These are phyloP conservation scores for Trogon surrucura DNA, from an alignment of 2,113 vertebrate genomes.

Conservation along the genomic window DNA sequence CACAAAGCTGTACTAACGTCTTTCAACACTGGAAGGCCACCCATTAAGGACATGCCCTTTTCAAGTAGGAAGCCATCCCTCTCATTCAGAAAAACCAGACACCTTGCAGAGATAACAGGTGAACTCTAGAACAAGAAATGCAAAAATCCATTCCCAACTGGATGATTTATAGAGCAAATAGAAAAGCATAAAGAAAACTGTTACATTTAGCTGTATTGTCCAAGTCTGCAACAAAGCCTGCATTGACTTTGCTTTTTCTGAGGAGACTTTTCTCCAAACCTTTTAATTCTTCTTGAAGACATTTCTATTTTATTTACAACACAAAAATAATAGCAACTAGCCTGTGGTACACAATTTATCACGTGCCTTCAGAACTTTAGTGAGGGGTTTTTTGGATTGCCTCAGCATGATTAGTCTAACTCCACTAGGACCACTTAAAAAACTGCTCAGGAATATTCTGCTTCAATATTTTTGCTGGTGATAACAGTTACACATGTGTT, in stretches of 20 bases:
- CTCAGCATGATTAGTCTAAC: background rate
- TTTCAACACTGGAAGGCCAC: background rate
- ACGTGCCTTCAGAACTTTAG: background rate
- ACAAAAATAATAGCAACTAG: background rate
- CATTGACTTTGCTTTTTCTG: background rate
- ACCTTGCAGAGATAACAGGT: conserved; percentile 33
- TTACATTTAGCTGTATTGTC: background rate
- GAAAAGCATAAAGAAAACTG: background rate
- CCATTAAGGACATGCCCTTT: conserved; percentile 10
- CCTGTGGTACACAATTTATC: background rate
- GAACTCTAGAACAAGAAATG: background rate
- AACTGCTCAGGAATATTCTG: background rate
- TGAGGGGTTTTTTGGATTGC: background rate
- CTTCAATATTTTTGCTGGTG: background rate
- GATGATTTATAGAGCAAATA: conserved; percentile 26
- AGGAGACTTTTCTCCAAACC: background rate
- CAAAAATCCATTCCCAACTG: conserved; percentile 2
- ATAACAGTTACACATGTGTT: background rate
- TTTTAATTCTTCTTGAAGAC: background rate
- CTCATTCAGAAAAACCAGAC: background rate
- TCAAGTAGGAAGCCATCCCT: background rate
- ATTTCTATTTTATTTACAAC: background rate
- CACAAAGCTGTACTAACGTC: background rate
- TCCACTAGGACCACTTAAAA: background rate
- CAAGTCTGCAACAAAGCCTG: background rate